Conservation (phyloP, 2,888 invertebrate genomes). For the Balanococcus diminutus region DNA sequence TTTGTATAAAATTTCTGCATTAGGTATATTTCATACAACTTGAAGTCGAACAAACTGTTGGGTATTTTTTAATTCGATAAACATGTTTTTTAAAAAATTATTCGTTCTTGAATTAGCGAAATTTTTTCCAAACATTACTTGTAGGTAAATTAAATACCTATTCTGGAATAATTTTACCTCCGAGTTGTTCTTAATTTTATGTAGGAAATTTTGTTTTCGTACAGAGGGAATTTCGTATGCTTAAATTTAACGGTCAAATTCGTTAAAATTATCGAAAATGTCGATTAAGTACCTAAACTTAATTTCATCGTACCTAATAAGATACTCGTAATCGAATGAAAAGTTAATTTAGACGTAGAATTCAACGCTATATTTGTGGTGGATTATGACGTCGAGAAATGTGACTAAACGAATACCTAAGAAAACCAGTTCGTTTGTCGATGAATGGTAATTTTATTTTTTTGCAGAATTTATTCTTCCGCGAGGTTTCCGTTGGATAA, state of each 20-base stretch:
- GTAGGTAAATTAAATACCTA: not conserved
- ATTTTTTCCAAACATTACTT: too few species aligned
- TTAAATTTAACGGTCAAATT: not conserved
- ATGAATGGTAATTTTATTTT: not conserved
- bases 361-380: not conserved
- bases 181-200: not conserved
- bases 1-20: too few species aligned
- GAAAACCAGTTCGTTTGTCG: not conserved
- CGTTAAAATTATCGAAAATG: too few species aligned
- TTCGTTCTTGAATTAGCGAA: not conserved
- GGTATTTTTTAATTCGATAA: too few species aligned
- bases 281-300: not conserved
- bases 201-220: not conserved
- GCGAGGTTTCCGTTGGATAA: not conserved
- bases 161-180: not conserved
- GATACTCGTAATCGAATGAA: not conserved
- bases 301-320: not conserved
- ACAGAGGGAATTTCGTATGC: not conserved
- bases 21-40: conserved; percentile 10
- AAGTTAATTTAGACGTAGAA: not conserved
- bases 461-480: not conserved
- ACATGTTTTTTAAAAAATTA: too few species aligned
- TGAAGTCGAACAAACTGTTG: not conserved
- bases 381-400: not conserved
- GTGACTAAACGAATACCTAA: too few species aligned